Evolutionary conservation across 1,140 invertebrate species (phyloP), one percentile per base, ranked within the genome.

Genomic region (Elymnias hypermnestra): DNA sequence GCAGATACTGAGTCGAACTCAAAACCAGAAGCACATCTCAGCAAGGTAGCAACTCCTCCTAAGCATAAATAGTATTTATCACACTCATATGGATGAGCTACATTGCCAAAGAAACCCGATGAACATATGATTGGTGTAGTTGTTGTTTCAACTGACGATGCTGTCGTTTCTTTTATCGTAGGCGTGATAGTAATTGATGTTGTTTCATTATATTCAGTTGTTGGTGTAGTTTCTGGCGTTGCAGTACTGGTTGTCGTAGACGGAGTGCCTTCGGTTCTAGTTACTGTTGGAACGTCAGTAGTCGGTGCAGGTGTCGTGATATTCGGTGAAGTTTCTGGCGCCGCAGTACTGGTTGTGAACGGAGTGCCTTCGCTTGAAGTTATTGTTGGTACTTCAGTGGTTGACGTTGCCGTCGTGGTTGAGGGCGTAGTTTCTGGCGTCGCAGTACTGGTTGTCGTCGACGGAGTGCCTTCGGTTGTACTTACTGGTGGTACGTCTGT

Each of bases 1-100:
- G 12, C 28, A 17, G 5, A 10, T 3, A 36, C 7, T 23, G 31
- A 23, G 17, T 48, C 37, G 18, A 36, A 53, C 5, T 53, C 51
- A 14, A 29, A 38, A 0, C 33, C 39, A 0, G 23, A 23, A 4
- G 38, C 19, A 38, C 51, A 53, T 22, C 14, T 28, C 6, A 53
- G 39, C 22, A 29, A 28, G 7, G 41, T 47, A 12, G 23, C 17
- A 3, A 38, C 8, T 6, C 54, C 54, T 6, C 15, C 39, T 5
- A 38, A 10, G 28, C 54, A 57, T 15, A 52, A 33, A 21, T 48
- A 57, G 14, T 46, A 57, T 12, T 25, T 25, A 22, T 52, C 22
- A 18, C 54, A 57, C 18, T 31, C 10, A 2, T 38, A 21, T 8
- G 54, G 54, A 48, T 57, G 48, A 0, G 54, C 38, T 18, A 52